Evolutionary conservation across 2,113 vertebrate genomes (phyloP).

Genomic region (Dascyllus trimaculatus): DNA sequence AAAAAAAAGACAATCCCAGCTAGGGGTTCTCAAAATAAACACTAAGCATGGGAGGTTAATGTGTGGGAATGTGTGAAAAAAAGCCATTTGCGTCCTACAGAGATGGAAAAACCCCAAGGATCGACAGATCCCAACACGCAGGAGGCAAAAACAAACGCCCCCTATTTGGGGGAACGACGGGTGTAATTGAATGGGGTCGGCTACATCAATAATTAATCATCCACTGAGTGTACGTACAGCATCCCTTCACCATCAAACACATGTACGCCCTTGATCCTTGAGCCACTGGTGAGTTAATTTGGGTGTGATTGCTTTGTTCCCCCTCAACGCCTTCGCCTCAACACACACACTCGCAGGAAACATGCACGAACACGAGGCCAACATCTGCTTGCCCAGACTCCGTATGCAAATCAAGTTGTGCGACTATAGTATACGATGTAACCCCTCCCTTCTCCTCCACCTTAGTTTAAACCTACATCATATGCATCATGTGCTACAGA

Average conservation of each 20-base stretch:
- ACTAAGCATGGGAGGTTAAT: background rate
- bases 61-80: slow-evolving; percentile 25
- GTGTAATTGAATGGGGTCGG: slow-evolving; percentile 57
- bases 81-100: background rate
- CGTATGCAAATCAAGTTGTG: slow-evolving; percentile 61
- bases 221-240: slow-evolving; percentile 41
- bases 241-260: slow-evolving; percentile 54
- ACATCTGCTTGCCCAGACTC: slow-evolving; percentile 59
- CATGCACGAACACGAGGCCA: slow-evolving; percentile 42
- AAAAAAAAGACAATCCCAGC: slow-evolving; percentile 33
- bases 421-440: slow-evolving; percentile 29
- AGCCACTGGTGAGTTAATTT: slow-evolving; percentile 59
- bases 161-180: slow-evolving; percentile 8
- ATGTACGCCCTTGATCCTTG: slow-evolving; percentile 44
- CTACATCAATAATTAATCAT: slow-evolving; percentile 72
- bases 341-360: slow-evolving; percentile 33
- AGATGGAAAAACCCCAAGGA: slow-evolving; percentile 23
- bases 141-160: slow-evolving; percentile 2
- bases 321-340: slow-evolving; percentile 16
- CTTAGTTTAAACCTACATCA: slow-evolving; percentile 40
- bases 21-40: slow-evolving; percentile 34
- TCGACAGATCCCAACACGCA: background rate
- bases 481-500: slow-evolving; percentile 38
- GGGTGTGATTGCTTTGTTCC: slow-evolving; percentile 58
- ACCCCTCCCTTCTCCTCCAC: background rate